Conservation (phyloP, 2,888 invertebrate genomes). For the Hyalella azteca region DNA sequence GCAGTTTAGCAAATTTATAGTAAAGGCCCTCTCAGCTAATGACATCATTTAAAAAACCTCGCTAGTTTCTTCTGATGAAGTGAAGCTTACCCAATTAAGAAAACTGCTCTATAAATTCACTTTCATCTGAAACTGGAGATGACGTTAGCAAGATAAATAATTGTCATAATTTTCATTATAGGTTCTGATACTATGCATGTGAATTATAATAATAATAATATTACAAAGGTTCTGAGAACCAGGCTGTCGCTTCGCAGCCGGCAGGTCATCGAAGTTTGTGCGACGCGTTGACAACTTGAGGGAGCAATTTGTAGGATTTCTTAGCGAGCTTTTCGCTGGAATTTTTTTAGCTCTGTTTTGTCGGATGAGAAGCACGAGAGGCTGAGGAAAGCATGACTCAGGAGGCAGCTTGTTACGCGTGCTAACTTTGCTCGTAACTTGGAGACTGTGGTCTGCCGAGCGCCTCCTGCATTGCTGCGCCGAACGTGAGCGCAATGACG, state of each 20-base stretch:
- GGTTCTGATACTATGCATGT: too few species aligned
- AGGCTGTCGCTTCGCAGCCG: background rate
- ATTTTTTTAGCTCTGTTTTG: background rate
- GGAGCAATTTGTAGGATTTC: slow-evolving; percentile 13
- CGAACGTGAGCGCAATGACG: background rate
- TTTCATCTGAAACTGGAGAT: too few species aligned
- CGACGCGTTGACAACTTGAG: slow-evolving; percentile 14
- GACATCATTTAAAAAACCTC: too few species aligned
- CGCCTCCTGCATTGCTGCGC: background rate
- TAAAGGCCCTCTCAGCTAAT: too few species aligned
- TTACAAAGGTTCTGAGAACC: too few species aligned
- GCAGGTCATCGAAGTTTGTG: slow-evolving; percentile 2
- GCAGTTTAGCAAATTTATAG: too few species aligned
- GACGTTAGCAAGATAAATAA: too few species aligned
- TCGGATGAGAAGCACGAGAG: background rate
- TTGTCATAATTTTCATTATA: too few species aligned
- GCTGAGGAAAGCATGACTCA: slow-evolving; percentile 22
- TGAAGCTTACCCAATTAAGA: too few species aligned
- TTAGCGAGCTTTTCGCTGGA: background rate
- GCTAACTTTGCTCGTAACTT: slow-evolving; percentile 11
- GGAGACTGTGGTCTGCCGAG: background rate
- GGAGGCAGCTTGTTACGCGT: slow-evolving; percentile 26
- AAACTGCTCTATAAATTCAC: too few species aligned
- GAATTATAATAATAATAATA: too few species aligned
- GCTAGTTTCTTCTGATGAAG: too few species aligned